phyloP scores from a whole-genome alignment of 2,797 vertebrate species.

The Corythornis leucogaster region DNA sequence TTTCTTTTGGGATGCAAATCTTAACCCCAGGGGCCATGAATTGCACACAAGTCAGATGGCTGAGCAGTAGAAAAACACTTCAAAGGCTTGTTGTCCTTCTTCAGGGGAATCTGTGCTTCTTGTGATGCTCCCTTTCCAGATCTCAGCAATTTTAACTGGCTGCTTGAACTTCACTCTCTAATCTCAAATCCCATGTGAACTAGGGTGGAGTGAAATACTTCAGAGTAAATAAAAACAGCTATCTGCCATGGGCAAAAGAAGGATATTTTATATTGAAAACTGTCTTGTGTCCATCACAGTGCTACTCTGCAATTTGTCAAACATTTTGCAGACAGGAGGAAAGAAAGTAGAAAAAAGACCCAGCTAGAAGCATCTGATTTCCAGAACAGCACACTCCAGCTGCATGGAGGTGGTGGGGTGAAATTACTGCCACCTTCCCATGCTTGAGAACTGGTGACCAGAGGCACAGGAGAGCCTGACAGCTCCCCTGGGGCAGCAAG shows the following conservation, averaged over 20 bases:
- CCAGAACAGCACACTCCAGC: neutral
- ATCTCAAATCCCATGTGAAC: neutral
- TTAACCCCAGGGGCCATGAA: constrained; percentile 8
- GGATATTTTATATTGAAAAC: neutral
- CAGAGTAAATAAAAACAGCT: constrained; percentile 18
- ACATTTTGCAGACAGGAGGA: neutral
- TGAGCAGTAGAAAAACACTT: constrained; percentile 56
- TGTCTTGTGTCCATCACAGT: neutral
- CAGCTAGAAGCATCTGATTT: neutral
- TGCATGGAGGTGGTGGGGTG: accelerated
- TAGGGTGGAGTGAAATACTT: neutral
- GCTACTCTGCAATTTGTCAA: accelerated
- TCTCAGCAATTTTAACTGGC: constrained; percentile 51
- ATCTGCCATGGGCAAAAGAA: neutral
- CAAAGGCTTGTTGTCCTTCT: constrained; percentile 62
- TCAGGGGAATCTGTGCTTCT: constrained; percentile 31
- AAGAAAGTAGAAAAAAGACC: neutral
- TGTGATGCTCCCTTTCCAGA: constrained; percentile 5
- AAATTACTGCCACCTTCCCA: neutral
- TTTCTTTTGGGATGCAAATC: constrained; percentile 67
- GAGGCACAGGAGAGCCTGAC: neutral
- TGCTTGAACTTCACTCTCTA: constrained; percentile 23
- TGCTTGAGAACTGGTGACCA: accelerated
- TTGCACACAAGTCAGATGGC: constrained; percentile 24
- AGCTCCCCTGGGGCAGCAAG: neutral